Evolutionary conservation across 2,797 vertebrate genomes (phyloP), one percentile per base, ranked within the genome.

Genomic region (Acanthurus lineatus): DNA sequence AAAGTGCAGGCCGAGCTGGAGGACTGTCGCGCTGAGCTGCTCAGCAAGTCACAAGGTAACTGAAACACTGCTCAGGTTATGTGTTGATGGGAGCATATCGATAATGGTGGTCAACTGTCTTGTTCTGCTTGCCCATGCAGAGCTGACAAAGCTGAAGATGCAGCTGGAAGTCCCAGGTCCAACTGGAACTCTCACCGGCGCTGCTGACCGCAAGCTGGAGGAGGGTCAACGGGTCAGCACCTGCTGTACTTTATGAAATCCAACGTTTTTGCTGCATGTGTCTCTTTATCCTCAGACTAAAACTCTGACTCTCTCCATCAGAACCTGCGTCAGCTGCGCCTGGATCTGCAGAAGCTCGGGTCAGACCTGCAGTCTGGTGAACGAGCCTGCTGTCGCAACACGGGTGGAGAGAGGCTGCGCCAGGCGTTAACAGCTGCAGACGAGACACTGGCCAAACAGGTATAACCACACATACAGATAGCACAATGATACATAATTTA

Each of bases 331-430:
- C 74, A 97, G 89, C 93, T 99, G 81, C 96, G 96, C 5, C 79
- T 86, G 75, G 96, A 98, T 69, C 69, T 99, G 72, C 96, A 96
- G 77, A 94, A 91, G 75, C 93, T 99, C 49, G 96, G 96, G 0
- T 6, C 84, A 6, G 95, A 95, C 56, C 95, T 99, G 76, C 97
- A 99, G 92, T 95, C 97, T 17, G 97, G 97, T 16, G 97, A 97
- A 87, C 93, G 98, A 73, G 97, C 97, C 0, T 99, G 98, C 82
- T 99, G 98, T 82, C 96, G 97, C 77, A 97, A 96, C 83, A 99
- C 98, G 0, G 96, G 96, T 5, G 97, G 96, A 17, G 97, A 96
- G 58, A 96, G 91, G 78, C 96, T 99, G 68, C 96, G 97, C 0
- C 95, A 96, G 57, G 93, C 95, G 2, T 92, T 99, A 20, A 79